These are phyloP conservation scores for Clarias magur DNA, from an alignment of 2,113 vertebrate species.

Conservation along the genomic window DNA sequence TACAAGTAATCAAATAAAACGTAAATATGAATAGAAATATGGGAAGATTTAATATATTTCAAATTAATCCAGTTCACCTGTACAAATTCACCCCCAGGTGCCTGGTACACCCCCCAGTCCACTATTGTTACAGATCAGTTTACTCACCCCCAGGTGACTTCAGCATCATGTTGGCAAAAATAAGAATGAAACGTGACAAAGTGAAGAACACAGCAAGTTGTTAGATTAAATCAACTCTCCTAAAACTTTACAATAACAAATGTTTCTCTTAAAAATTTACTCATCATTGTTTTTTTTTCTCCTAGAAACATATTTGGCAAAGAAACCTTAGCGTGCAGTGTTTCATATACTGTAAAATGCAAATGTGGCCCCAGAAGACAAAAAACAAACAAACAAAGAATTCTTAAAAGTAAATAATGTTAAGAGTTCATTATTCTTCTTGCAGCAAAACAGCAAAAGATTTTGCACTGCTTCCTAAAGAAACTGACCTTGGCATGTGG, in stretches of 20 bases:
- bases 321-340: not conserved
- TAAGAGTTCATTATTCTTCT: no score
- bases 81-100: no score
- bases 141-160: conserved; percentile 44
- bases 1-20: not conserved
- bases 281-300: not conserved
- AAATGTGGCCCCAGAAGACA: not conserved
- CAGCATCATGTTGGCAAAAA: not conserved
- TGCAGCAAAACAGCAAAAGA: not conserved
- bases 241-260: not conserved
- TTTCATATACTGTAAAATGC: not conserved
- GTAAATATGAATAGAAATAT: not conserved
- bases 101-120: no score
- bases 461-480: not conserved
- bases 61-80: not conserved
- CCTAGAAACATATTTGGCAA: not conserved
- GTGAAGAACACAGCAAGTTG: not conserved
- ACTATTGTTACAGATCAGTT: not conserved
- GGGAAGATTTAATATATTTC: not conserved
- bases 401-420: not conserved
- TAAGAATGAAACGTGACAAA: not conserved
- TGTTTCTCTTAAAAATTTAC: not conserved
- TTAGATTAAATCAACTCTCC: not conserved
- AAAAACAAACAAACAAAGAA: not conserved
- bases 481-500: conserved; percentile 33